Percentiles rank a stretch among this genome's conserved stretches.
Conservation (phyloP, 2,888 invertebrate species). For the Pyrrhia umbra region DNA sequence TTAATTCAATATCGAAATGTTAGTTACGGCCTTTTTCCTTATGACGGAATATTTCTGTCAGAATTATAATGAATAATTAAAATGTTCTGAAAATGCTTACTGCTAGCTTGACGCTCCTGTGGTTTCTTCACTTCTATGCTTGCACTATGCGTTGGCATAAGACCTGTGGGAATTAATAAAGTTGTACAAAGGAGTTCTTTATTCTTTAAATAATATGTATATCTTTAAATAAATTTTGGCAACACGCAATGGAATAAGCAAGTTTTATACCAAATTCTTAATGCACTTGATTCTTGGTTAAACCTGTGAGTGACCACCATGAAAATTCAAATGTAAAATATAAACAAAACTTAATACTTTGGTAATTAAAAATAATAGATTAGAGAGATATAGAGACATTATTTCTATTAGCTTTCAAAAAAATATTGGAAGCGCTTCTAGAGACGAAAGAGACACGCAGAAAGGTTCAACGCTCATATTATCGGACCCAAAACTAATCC, state of each 20-base stretch:
- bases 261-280: too few relatives aligned
- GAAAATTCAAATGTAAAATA: too few relatives aligned
- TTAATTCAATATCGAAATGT: too few relatives aligned
- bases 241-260: too few relatives aligned
- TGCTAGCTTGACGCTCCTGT: slow-evolving; percentile 78
- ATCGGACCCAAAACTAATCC: slow-evolving; percentile 38
- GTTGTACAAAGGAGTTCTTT: slow-evolving; percentile 24
- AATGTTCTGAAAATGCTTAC: slow-evolving; percentile 66
- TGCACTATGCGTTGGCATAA: slow-evolving; percentile 83
- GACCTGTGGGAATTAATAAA: slow-evolving; percentile 69
- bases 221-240: too few relatives aligned
- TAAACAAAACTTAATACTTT: neutral
- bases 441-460: slow-evolving; percentile 6
- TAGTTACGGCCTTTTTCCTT: too few relatives aligned
- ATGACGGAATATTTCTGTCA: neutral
- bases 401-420: neutral
- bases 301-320: too few relatives aligned
- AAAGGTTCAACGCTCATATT: slow-evolving; percentile 27
- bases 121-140: slow-evolving; percentile 81
- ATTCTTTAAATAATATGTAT: too few relatives aligned
- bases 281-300: too few relatives aligned
- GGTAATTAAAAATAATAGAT: too few relatives aligned
- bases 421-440: neutral
- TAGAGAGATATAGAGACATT: too few relatives aligned
- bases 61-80: neutral